Conservation (phyloP, 1,140 invertebrate species). For the Babylonia areolata region DNA sequence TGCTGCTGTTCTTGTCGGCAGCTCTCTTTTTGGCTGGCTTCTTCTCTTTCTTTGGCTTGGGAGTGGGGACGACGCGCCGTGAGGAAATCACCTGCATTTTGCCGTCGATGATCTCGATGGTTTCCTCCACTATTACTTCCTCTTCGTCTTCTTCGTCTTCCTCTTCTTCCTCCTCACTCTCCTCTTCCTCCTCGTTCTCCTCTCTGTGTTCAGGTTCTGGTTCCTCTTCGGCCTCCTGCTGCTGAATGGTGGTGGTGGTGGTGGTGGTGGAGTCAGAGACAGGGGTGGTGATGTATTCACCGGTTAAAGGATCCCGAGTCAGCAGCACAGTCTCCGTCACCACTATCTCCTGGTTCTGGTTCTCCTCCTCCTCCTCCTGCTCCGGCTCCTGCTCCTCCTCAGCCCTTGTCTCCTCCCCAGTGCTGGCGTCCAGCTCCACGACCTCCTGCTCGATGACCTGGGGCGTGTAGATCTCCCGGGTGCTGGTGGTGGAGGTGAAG, state of each 20-base stretch:
- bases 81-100: constrained; percentile 33
- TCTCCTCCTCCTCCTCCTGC: neutral
- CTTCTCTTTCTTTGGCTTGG: neutral
- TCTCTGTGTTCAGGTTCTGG: neutral
- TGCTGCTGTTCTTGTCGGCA: neutral
- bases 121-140: constrained; percentile 11
- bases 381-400: neutral
- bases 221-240: neutral
- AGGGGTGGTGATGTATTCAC: neutral
- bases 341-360: neutral
- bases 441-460: constrained; percentile 29
- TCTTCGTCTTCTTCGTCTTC: neutral
- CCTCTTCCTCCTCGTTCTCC: neutral
- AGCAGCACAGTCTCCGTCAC: neutral
- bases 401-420: no score
- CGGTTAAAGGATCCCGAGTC: neutral
- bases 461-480: constrained; percentile 37
- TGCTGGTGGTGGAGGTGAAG: constrained; percentile 7
- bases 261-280: neutral
- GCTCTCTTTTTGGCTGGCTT: neutral
- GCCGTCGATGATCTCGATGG: constrained; percentile 24
- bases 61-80: neutral
- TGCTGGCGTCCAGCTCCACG: neutral
- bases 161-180: neutral
- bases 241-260: neutral